Conservation (phyloP, 2,888 invertebrate genomes). For the Quadriops clusia region DNA sequence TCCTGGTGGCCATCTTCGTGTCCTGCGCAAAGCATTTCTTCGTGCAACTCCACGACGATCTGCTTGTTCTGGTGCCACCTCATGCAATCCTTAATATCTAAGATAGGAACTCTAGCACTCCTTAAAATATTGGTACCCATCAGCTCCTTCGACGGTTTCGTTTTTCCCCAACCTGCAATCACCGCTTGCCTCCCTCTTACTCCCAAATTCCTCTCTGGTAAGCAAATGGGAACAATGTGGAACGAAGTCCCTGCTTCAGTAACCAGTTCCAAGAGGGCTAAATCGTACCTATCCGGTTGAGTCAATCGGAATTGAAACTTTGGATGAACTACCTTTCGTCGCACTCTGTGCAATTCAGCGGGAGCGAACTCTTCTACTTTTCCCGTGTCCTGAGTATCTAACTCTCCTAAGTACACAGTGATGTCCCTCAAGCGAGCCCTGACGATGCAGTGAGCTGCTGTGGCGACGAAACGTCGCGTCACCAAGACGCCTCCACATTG, state of each 20-base stretch:
- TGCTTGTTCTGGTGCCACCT: constrained; percentile 72
- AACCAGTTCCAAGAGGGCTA: constrained; percentile 62
- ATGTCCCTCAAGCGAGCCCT: constrained; percentile 62
- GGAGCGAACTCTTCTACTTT: constrained; percentile 49
- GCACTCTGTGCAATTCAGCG: constrained; percentile 51
- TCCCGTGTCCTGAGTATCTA: constrained; percentile 64
- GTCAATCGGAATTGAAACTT: constrained; percentile 69
- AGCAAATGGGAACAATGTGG: constrained; percentile 69
- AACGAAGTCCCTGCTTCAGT: constrained; percentile 43
- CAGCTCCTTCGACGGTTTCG: constrained; percentile 57
- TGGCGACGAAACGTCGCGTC: constrained; percentile 61
- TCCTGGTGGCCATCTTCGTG: constrained; percentile 73
- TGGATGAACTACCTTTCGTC: constrained; percentile 67
- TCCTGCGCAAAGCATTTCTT: constrained; percentile 77
- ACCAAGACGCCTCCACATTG: constrained; percentile 77
- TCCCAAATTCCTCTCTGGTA: constrained; percentile 43
- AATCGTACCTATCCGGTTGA: constrained; percentile 72
- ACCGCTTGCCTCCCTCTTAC: constrained; percentile 46
- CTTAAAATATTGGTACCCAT: constrained; percentile 70
- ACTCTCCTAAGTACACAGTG: constrained; percentile 65
- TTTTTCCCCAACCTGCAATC: constrained; percentile 80
- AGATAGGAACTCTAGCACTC: constrained; percentile 70
- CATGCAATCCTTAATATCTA: constrained; percentile 65
- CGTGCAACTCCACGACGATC: constrained; percentile 61
- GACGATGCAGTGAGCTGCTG: constrained; percentile 75